These are phyloP conservation scores for Aix galericulata DNA, from an alignment of 2,113 vertebrate genomes.

Conservation along the genomic window DNA sequence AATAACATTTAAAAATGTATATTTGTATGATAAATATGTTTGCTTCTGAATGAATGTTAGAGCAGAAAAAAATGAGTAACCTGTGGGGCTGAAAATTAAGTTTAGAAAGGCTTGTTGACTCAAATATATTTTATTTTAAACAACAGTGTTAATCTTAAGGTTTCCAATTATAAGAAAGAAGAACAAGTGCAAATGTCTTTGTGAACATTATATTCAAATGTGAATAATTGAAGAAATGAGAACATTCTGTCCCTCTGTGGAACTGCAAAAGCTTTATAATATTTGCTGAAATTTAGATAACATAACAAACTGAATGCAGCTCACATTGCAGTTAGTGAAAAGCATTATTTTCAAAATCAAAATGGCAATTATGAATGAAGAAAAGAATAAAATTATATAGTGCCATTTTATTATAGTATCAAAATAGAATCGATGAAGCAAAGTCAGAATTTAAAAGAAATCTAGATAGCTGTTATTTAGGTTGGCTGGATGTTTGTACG, in stretches of 20 bases:
- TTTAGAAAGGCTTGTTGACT: background rate
- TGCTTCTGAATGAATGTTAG: background rate
- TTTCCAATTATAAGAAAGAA: slow-evolving; percentile 50
- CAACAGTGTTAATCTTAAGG: slow-evolving; percentile 12
- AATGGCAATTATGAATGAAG: slow-evolving; percentile 68
- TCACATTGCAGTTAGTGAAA: slow-evolving; percentile 58
- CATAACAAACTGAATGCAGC: slow-evolving; percentile 62
- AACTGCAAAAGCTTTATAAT: slow-evolving; percentile 11
- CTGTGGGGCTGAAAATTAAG: slow-evolving; percentile 6
- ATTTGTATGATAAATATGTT: background rate
- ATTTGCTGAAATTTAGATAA: slow-evolving; percentile 70
- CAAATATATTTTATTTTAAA: slow-evolving; percentile 17
- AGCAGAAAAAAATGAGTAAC: background rate
- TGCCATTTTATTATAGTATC: slow-evolving; percentile 38
- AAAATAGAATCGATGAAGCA: slow-evolving; percentile 43
- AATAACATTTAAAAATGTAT: background rate
- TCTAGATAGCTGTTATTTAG: slow-evolving; percentile 29
- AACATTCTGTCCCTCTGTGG: slow-evolving; percentile 53
- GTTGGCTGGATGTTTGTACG: background rate
- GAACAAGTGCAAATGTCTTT: slow-evolving; percentile 40
- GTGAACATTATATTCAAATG: slow-evolving; percentile 53
- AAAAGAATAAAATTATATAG: slow-evolving; percentile 54
- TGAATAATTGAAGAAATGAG: slow-evolving; percentile 56
- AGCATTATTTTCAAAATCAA: slow-evolving; percentile 73
- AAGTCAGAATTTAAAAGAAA: slow-evolving; percentile 6